phyloP scores from a whole-genome alignment of 2,797 vertebrate genomes.

The Ptychadena robeensis region DNA sequence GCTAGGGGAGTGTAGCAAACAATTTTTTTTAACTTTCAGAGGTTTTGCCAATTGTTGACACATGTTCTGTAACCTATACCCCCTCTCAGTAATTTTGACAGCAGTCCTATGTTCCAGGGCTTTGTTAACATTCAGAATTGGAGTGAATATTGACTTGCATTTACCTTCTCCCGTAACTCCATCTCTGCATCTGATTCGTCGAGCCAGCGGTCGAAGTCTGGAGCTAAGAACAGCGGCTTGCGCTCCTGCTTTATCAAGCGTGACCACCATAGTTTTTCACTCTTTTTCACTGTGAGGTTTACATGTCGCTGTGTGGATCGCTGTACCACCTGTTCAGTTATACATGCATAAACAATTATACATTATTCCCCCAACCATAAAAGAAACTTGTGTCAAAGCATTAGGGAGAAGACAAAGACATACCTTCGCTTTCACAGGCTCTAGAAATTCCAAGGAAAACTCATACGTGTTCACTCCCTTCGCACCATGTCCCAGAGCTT shows the following conservation, averaged over 20 bases:
- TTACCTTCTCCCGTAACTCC: slow-evolving; percentile 92
- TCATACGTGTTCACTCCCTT: slow-evolving; percentile 93
- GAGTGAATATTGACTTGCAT: no score
- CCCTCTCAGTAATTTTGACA: no score
- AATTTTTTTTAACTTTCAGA: no score
- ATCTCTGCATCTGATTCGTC: slow-evolving; percentile 96
- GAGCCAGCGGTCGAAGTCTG: slow-evolving; percentile 96
- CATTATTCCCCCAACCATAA: not conserved
- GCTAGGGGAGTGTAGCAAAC: no score
- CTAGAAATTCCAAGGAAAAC: slow-evolving; percentile 89
- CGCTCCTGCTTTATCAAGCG: slow-evolving; percentile 87
- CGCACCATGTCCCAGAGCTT: slow-evolving; percentile 91
- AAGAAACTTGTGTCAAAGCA: not conserved
- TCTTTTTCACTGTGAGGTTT: slow-evolving; percentile 87
- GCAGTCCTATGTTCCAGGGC: no score
- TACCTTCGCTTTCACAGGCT: slow-evolving; percentile 87
- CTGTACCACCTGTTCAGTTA: slow-evolving; percentile 75
- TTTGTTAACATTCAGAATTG: no score
- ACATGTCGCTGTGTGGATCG: slow-evolving; percentile 92
- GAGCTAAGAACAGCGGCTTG: slow-evolving; percentile 86
- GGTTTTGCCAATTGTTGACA: no score
- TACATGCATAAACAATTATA: not conserved
- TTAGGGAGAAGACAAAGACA: not conserved
- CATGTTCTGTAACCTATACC: no score
- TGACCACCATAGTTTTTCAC: slow-evolving; percentile 88